Base-by-base conservation (phyloP, 1,140 invertebrate species). In the Ostrea denselamellosa region DNA sequence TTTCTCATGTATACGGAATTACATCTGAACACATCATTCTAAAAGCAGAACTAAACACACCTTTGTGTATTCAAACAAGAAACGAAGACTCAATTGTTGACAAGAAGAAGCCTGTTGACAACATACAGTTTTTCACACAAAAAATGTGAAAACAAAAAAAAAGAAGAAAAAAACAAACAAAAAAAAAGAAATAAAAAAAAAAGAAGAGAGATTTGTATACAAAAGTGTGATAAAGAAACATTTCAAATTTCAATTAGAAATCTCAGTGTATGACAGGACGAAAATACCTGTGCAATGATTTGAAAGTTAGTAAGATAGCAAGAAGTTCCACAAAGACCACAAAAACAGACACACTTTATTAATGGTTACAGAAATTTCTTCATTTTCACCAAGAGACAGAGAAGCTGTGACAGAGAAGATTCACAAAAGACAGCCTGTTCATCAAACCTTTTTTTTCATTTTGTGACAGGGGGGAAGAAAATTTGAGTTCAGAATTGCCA, bases 311-410 rank as follows among this genome's bases (percentile, higher is more conserved):
- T 77, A 77, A 9, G 25, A 34, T 17, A 77, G 68, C 68, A 34
- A 77, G 28, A 77, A 34, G 14, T 77, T 77, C 25, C 22, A 77
- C 68, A 77, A 25, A 77, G 68, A 77, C 68, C 68, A 77, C 68
- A 77, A 77, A 77, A 77, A 77, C 68, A 34, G 68, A 77, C 68
- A 77, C 17, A 5, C 28, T 77, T 77, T 77, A 77, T 77, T 77
- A 77, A 77, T 77, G 68, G 68, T 77, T 77, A 77, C 68, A 77
- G 68, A 77, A 77, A 77, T 77, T 44, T 28, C 68, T 77, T 77
- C 68, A 77, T 77, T 77, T 77, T 77, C 68, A 77, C 68, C 68
- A 77, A 77, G 68, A 77, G 68, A 77, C 68, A 77, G 25, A 77
- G 68, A 77, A 77, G 68, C 68, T 77, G 25, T 12, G 25, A 77